Evolutionary conservation across 2,888 invertebrate species (phyloP).

Genomic region (Morinoia aosen): DNA sequence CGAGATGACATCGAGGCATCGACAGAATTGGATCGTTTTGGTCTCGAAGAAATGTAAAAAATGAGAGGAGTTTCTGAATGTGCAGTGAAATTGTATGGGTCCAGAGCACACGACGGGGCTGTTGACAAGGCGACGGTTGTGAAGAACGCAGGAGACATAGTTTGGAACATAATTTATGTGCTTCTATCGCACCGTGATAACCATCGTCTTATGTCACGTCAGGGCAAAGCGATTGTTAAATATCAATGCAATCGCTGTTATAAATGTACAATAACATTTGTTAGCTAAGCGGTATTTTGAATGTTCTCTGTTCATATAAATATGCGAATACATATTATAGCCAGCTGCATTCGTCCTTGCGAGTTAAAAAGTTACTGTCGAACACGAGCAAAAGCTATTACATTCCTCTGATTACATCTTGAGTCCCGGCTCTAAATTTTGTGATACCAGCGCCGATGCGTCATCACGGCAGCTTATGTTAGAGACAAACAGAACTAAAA

Average conservation of each 20-base stretch:
- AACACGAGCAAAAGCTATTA: background rate
- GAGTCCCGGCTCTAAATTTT: background rate
- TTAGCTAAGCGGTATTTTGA: too few relatives aligned
- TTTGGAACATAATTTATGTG: background rate
- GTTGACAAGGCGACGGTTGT: background rate
- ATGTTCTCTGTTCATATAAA: too few relatives aligned
- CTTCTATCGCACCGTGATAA: background rate
- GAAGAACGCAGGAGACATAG: background rate
- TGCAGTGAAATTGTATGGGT: background rate
- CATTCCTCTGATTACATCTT: background rate
- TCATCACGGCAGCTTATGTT: background rate
- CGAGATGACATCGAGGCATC: conserved; percentile 20
- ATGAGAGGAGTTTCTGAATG: background rate
- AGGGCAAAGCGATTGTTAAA: background rate
- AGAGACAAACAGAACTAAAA: background rate
- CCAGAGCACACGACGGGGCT: background rate
- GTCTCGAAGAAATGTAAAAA: background rate
- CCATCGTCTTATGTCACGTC: background rate
- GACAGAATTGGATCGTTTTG: background rate
- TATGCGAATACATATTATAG: too few relatives aligned
- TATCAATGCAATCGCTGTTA: background rate
- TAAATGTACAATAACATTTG: too few relatives aligned
- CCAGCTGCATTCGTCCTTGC: too few relatives aligned
- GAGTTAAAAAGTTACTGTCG: background rate
- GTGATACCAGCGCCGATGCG: background rate